phyloP scores from a whole-genome alignment of 2,888 invertebrate genomes.

The Dusona sp. region DNA sequence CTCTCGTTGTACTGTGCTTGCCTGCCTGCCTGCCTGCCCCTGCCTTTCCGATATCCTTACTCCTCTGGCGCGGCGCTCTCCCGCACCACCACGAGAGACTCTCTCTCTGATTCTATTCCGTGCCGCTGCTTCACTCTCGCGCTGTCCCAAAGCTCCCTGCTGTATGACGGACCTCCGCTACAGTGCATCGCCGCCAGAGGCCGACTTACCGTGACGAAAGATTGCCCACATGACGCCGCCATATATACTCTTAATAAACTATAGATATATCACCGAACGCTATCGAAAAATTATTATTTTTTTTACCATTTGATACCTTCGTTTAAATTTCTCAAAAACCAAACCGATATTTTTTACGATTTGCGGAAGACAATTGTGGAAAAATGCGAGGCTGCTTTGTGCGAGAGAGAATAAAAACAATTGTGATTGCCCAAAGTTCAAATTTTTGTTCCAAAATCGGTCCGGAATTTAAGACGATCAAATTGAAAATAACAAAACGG shows the following conservation, averaged over 20 bases:
- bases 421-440: background rate
- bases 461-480: background rate
- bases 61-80: slow-evolving; percentile 63
- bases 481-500: background rate
- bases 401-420: background rate
- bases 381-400: background rate
- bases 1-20: slow-evolving; percentile 47
- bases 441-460: background rate
- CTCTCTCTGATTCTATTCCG: slow-evolving; percentile 56
- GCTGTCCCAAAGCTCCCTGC: slow-evolving; percentile 61
- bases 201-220: slow-evolving; percentile 60
- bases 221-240: slow-evolving; percentile 7
- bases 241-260: background rate
- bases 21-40: background rate
- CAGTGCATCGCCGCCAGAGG: slow-evolving; percentile 80
- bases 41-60: slow-evolving; percentile 39
- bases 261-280: background rate
- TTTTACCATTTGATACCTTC: background rate
- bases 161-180: slow-evolving; percentile 71
- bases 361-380: background rate
- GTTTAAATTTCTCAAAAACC: background rate
- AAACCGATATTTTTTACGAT: background rate
- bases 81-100: slow-evolving; percentile 69
- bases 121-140: slow-evolving; percentile 54
- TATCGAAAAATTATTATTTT: background rate